These are phyloP conservation scores for Emberiza fucata DNA, from an alignment of 2,113 vertebrate species.

Conservation along the genomic window DNA sequence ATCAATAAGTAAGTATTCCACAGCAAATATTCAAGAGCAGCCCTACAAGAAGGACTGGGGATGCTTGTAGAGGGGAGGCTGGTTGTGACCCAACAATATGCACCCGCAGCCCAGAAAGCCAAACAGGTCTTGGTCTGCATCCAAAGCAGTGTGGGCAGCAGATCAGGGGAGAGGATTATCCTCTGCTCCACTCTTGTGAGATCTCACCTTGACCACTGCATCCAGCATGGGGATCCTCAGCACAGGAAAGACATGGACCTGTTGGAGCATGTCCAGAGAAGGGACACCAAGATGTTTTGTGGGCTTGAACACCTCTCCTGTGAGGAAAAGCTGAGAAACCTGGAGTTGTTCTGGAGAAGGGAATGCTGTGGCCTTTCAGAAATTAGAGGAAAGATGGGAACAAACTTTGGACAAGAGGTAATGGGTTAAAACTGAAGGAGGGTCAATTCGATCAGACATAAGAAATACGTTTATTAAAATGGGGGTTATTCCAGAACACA, in stretches of 20 bases:
- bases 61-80: neutral
- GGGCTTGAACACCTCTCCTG: neutral
- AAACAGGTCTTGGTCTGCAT: neutral
- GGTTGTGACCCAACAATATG: no score
- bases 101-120: neutral
- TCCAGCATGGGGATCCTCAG: neutral
- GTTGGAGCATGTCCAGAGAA: neutral
- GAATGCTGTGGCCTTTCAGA: neutral
- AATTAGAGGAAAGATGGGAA: neutral
- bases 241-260: neutral
- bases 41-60: neutral
- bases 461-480: neutral
- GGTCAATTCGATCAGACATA: neutral
- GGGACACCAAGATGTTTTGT: neutral
- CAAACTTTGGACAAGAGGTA: neutral
- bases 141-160: neutral
- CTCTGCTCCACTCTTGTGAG: neutral
- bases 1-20: neutral
- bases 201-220: rapidly evolving
- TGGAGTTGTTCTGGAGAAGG: neutral
- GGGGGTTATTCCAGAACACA: neutral
- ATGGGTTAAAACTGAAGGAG: neutral
- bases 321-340: neutral
- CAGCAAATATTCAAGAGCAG: neutral
- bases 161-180: neutral